phyloP scores from a whole-genome alignment of 2,888 invertebrate species.

The Philereme transversata region DNA sequence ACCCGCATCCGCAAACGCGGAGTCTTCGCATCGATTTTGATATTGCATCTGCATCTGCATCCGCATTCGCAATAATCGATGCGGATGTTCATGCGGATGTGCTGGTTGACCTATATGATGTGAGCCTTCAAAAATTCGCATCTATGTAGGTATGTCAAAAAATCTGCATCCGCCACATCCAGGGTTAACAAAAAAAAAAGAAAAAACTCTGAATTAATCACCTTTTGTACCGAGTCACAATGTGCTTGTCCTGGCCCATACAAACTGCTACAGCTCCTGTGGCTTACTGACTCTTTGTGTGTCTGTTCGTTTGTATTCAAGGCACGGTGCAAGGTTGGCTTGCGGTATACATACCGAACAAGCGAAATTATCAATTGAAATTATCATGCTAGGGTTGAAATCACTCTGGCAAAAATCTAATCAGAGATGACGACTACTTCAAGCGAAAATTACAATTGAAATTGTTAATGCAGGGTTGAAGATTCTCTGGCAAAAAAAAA shows the following conservation, averaged over 20 bases:
- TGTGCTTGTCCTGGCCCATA: conserved; percentile 41
- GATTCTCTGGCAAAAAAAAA: background rate
- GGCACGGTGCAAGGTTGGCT: conserved; percentile 47
- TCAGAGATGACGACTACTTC: background rate
- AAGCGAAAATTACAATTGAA: conserved; percentile 13
- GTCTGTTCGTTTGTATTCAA: conserved; percentile 46
- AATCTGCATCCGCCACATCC: too few species aligned
- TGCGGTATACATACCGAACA: conserved; percentile 31
- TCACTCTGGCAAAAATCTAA: background rate
- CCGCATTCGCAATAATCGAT: too few species aligned
- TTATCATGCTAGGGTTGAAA: background rate
- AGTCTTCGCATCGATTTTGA: too few species aligned
- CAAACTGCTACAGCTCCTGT: conserved; percentile 5
- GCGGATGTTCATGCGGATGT: too few species aligned
- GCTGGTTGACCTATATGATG: too few species aligned
- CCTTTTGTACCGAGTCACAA: conserved; percentile 24
- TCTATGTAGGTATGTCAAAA: too few species aligned
- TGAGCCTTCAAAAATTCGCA: too few species aligned
- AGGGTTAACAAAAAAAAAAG: too few species aligned
- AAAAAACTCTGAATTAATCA: too few species aligned
- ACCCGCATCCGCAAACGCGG: too few species aligned
- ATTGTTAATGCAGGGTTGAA: background rate
- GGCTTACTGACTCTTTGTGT: conserved; percentile 48
- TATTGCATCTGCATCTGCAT: too few species aligned
- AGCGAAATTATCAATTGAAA: conserved; percentile 5